Evolutionary conservation across 2,113 vertebrate genomes (phyloP).

Genomic region (Poeciliopsis occidentalis): DNA sequence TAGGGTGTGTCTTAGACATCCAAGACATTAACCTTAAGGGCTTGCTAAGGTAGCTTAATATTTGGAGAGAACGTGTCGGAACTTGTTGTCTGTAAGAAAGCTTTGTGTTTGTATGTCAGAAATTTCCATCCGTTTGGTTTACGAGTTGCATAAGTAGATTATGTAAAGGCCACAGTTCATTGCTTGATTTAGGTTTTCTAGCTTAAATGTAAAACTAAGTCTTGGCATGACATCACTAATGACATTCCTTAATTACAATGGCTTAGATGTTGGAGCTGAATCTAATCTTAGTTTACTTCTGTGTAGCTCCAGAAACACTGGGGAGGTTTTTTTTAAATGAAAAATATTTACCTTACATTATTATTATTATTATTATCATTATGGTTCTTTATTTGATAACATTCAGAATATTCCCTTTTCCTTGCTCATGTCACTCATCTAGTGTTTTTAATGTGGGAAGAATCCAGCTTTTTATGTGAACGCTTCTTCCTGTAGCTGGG

Average conservation of each 20-base stretch:
- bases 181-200: constrained; percentile 18
- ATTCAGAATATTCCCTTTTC: not conserved
- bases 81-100: constrained; percentile 31
- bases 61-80: constrained; percentile 24
- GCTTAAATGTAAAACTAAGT: constrained; percentile 30
- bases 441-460: not conserved
- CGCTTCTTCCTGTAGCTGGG: constrained; percentile 21
- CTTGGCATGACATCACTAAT: constrained; percentile 36
- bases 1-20: constrained; percentile 38
- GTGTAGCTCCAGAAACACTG: constrained; percentile 4
- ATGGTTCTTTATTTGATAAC: not conserved
- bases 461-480: not conserved
- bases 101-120: constrained; percentile 15
- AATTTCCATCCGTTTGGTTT: constrained; percentile 11
- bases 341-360: not conserved
- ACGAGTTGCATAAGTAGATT: constrained; percentile 34
- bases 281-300: constrained; percentile 43
- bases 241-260: constrained; percentile 59
- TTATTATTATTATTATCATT: not conserved
- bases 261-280: constrained; percentile 26
- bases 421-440: not conserved
- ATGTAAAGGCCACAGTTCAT: constrained; percentile 34
- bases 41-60: constrained; percentile 11
- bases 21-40: not conserved
- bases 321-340: not conserved